A percentile compares a stretch with the other conserved stretches of the same genome.
Evolutionary conservation across 2,113 vertebrate genomes (phyloP).

Genomic region (Larimichthys polyactis): DNA sequence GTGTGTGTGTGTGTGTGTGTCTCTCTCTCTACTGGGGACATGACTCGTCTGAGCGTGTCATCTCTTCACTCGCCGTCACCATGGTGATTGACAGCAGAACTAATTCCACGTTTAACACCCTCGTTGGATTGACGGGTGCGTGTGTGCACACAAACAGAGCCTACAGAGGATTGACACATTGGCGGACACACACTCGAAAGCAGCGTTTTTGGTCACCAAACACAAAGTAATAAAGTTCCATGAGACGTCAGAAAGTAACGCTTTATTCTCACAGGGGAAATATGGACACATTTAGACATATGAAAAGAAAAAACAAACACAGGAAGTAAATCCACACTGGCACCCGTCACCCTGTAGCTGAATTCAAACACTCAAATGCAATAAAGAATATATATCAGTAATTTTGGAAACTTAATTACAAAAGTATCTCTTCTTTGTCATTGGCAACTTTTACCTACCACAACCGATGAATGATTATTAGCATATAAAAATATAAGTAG

Average conservation of each 20-base stretch:
- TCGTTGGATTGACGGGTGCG: constrained; percentile 25
- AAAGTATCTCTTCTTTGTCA: too few species aligned
- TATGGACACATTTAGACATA: neutral
- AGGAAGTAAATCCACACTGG: neutral
- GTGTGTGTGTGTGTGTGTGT: neutral
- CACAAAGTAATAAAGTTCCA: neutral
- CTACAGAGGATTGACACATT: constrained; percentile 19
- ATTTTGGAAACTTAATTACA: too few species aligned
- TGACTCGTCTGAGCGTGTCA: constrained; percentile 26
- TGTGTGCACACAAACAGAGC: constrained; percentile 25
- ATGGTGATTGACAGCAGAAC: constrained; percentile 72
- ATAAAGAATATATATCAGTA: too few species aligned
- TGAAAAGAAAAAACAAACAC: neutral
- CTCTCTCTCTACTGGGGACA: constrained; percentile 12
- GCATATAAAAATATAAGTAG: too few species aligned
- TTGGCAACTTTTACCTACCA: too few species aligned
- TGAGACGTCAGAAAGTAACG: too few species aligned
- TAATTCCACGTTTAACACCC: constrained; percentile 65
- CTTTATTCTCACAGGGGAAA: too few species aligned
- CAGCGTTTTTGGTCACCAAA: neutral
- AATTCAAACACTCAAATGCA: too few species aligned
- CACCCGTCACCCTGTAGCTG: neutral
- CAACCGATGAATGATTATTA: too few species aligned
- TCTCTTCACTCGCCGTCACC: constrained; percentile 40
- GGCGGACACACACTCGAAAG: neutral